phyloP scores from a whole-genome alignment of 2,797 vertebrate genomes.

The Epinephelus coioides region DNA sequence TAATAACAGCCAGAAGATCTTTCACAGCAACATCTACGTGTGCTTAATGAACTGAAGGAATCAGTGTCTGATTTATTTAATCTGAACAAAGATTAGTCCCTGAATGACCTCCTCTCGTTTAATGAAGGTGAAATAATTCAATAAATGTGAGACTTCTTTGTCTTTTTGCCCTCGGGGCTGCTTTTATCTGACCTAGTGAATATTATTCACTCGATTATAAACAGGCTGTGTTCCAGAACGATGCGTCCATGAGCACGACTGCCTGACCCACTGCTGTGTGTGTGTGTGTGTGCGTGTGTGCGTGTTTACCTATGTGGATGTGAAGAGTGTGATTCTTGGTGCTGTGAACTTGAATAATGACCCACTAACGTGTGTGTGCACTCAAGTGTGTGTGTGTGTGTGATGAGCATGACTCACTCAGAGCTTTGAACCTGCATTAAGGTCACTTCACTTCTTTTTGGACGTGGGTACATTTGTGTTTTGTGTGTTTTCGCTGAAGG shows the following conservation, averaged over 20 bases:
- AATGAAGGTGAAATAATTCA: conserved; percentile 53
- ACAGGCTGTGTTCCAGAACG: conserved; percentile 55
- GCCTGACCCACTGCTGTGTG: conserved; percentile 13
- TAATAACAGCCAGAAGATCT: not conserved
- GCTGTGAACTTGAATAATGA: conserved; percentile 54
- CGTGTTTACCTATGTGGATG: conserved; percentile 9
- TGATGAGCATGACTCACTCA: not conserved
- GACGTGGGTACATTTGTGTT: not conserved
- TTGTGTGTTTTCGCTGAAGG: not conserved
- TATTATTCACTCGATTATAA: conserved; percentile 49
- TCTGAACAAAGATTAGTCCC: conserved; percentile 35
- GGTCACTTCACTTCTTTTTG: not conserved
- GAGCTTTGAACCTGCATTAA: conserved; percentile 11
- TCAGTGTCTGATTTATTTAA: conserved; percentile 26
- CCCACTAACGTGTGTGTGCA: conserved; percentile 10
- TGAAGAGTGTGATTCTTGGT: conserved; percentile 31
- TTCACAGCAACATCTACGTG: not conserved
- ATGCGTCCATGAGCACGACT: conserved; percentile 18
- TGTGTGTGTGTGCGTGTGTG: not conserved
- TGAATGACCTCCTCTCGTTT: conserved; percentile 26
- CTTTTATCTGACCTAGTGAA: conserved; percentile 67
- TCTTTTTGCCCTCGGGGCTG: conserved; percentile 12
- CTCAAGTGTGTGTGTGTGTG: not conserved
- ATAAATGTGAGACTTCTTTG: conserved; percentile 34
- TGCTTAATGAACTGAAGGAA: conserved; percentile 1